Base-by-base conservation (phyloP, 2,797 vertebrate genomes). In the Notolabrus celidotus region DNA sequence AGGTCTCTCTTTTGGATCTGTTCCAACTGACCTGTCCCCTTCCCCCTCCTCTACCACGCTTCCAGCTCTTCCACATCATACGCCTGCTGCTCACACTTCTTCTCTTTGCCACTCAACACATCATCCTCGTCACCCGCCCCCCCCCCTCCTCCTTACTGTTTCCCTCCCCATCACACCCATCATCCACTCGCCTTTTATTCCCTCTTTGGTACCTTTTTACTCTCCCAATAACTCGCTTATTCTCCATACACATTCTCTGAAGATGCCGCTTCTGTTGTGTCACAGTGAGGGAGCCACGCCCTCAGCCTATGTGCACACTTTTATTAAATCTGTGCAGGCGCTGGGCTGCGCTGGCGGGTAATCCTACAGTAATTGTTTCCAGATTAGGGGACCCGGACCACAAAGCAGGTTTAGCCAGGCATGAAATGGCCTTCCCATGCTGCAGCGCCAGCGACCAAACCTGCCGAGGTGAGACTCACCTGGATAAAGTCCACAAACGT, bases 401-500 rank as follows among this genome's bases (percentile, higher is more conserved):
- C 93, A 94, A 92, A 93, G 92, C 93, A 93, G 89, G 91, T 90
- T 89, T 89, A 93, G 89, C 92, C 94, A 92, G 92, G 92, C 94
- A 94, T 94, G 93, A 95, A 94, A 95, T 94, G 91, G 92, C 90
- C 92, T 94, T 92, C 91, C 92, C 85, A 82, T 87, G 87, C 90
- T 81, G 86, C 78, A 82, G 84, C 62, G 78, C 84, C 78, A 79
- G 86, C 85, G 42, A 80, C 89, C 89, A 87, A 89, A 92, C 91
- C 88, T 90, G 90, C 78, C 85, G 89, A 91, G 91, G 85, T 74
- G 90, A 89, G 87, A 84, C 75, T 96, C 96, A 99, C 97, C 97
- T 98, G 97, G 85, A 95, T 71, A 25, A 99, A 99, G 92, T 99
- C 98, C 92, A 97, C 91, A 94, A 96, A 96, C 0, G 97, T 98